Conservation (phyloP, 2,113 vertebrate genomes). For the Mormyrus iriodes region DNA sequence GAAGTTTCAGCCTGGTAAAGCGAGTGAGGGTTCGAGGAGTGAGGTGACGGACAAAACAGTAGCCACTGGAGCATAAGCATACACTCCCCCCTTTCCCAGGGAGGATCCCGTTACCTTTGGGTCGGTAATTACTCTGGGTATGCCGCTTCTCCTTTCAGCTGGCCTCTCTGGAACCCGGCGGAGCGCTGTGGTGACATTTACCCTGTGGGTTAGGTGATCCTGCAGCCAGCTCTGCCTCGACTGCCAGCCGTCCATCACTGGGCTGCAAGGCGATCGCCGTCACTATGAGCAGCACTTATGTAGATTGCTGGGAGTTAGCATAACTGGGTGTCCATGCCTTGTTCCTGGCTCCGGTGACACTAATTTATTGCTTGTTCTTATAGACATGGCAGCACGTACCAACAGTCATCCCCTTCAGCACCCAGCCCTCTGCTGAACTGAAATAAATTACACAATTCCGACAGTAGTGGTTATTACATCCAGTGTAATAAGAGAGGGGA, state of each 20-base stretch:
- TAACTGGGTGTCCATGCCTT: background rate
- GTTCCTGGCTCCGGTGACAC: background rate
- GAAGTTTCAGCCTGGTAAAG: no score
- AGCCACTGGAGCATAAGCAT: background rate
- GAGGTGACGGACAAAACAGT: background rate
- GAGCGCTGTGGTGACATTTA: background rate
- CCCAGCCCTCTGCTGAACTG: conserved; percentile 15
- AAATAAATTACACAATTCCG: conserved; percentile 34
- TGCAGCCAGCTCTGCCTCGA: conserved; percentile 7
- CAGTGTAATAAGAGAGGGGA: conserved; percentile 22
- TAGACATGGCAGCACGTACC: conserved; percentile 26
- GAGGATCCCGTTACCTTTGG: background rate
- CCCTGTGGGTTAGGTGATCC: conserved; percentile 11
- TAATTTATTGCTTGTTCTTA: conserved; percentile 25
- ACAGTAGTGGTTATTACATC: conserved; percentile 26
- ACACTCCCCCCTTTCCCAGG: background rate
- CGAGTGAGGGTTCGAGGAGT: background rate
- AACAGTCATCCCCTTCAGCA: conserved; percentile 29
- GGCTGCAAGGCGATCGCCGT: background rate
- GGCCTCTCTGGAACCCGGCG: background rate
- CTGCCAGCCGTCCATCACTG: conserved; percentile 27
- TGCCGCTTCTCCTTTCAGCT: background rate
- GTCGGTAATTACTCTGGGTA: conserved; percentile 11
- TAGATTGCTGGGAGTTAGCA: conserved; percentile 17
- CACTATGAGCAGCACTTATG: conserved; percentile 22